Conservation (phyloP, 2,113 vertebrate species). For the Syngnathus floridae region DNA sequence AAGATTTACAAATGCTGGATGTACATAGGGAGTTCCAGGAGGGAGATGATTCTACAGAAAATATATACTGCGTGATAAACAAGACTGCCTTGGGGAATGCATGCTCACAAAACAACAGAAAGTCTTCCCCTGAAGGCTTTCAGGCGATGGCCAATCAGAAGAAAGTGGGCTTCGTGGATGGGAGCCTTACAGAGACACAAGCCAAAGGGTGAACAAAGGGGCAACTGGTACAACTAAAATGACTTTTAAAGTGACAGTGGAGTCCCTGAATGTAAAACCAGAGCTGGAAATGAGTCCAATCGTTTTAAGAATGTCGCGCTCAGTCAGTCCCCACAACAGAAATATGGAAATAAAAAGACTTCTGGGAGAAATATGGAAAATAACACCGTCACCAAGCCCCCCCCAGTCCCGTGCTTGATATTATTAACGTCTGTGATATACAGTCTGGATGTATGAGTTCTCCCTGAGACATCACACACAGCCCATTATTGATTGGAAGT, state of each 20-base stretch:
- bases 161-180: neutral
- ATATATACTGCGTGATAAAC: neutral
- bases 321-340: neutral
- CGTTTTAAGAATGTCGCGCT: neutral
- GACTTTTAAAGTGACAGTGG: neutral
- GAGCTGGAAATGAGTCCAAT: neutral
- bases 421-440: constrained; percentile 29
- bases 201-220: neutral
- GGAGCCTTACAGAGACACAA: neutral
- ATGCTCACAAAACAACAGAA: neutral
- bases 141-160: constrained; percentile 6
- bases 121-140: neutral
- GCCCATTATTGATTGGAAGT: neutral
- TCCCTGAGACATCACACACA: constrained; percentile 2
- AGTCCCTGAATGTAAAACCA: neutral
- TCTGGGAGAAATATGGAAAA: constrained; percentile 26
- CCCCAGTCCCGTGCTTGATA: constrained; percentile 11
- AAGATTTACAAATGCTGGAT: neutral
- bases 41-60: neutral
- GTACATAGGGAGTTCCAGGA: neutral
- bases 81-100: neutral
- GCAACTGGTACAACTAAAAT: neutral
- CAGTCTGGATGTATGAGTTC: constrained; percentile 5
- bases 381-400: constrained; percentile 30
- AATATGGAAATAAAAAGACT: constrained; percentile 8